phyloP scores from a whole-genome alignment of 2,888 invertebrate species.

The Cistogaster globosa region DNA sequence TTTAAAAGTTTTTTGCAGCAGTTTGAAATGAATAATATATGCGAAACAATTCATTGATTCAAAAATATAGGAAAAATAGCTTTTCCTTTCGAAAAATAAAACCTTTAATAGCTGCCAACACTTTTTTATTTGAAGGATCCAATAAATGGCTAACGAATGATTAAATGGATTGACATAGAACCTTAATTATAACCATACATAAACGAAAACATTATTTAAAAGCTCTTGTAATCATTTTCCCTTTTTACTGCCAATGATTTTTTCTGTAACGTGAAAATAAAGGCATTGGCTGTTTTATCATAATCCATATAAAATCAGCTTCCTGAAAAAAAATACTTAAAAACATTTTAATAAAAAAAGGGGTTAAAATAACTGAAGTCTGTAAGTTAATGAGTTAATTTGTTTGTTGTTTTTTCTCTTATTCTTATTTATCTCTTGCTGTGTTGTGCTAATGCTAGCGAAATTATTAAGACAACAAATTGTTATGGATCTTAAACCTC shows the following conservation, averaged over 20 bases:
- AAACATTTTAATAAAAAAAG: slow-evolving; percentile 18
- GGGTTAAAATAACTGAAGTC: background rate
- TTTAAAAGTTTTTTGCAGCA: no score
- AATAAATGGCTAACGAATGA: no score
- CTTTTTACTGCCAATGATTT: background rate
- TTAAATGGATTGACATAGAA: no score
- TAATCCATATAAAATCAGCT: slow-evolving; percentile 11
- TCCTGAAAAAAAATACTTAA: background rate
- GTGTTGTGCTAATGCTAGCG: background rate
- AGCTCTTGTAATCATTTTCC: background rate
- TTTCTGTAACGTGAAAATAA: background rate
- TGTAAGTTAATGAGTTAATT: slow-evolving; percentile 2
- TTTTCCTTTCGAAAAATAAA: no score
- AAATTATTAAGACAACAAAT: slow-evolving; percentile 22
- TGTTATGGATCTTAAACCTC: slow-evolving; percentile 3
- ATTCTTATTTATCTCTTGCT: background rate
- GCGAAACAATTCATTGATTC: no score
- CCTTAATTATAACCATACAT: no score
- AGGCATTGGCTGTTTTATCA: background rate
- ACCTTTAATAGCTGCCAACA: no score
- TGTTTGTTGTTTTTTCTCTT: background rate
- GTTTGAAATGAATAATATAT: no score
- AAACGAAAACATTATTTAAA: slow-evolving; percentile 9
- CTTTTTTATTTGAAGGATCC: no score
- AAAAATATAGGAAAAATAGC: no score